Evolutionary conservation across 2,113 vertebrate species (phyloP).

Genomic region (Scophthalmus maximus): DNA sequence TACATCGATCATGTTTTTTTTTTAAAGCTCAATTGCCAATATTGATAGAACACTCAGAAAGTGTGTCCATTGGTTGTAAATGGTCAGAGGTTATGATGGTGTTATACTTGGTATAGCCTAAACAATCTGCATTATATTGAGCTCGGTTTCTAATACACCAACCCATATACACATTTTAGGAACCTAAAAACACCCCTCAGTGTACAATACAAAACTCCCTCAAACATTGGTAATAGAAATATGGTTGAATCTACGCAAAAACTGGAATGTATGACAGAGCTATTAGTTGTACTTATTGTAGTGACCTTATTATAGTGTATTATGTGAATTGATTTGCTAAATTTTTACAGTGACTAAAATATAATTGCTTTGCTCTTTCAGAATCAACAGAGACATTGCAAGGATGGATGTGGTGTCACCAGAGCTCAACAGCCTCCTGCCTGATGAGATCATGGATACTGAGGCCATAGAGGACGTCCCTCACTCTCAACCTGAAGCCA

Average conservation of each 20-base stretch:
- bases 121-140: too few species aligned
- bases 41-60: too few species aligned
- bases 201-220: background rate
- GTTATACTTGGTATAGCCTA: too few species aligned
- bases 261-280: background rate
- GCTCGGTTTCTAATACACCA: too few species aligned
- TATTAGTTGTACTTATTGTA: background rate
- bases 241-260: background rate
- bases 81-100: too few species aligned
- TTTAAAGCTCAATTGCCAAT: too few species aligned
- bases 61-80: too few species aligned
- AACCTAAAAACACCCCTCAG: background rate
- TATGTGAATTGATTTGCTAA: background rate
- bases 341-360: background rate
- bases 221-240: background rate
- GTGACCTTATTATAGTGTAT: background rate
- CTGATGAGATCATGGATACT: slow-evolving; percentile 99
- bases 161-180: too few species aligned
- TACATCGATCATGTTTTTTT: too few species aligned
- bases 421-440: slow-evolving; percentile 97
- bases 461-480: slow-evolving; percentile 91
- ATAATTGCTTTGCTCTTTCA: slow-evolving; percentile 26
- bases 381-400: slow-evolving; percentile 71
- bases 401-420: slow-evolving; percentile 97
- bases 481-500: slow-evolving; percentile 84